Conservation (phyloP, 1,140 invertebrate species). For the Leptinotarsa texana region DNA sequence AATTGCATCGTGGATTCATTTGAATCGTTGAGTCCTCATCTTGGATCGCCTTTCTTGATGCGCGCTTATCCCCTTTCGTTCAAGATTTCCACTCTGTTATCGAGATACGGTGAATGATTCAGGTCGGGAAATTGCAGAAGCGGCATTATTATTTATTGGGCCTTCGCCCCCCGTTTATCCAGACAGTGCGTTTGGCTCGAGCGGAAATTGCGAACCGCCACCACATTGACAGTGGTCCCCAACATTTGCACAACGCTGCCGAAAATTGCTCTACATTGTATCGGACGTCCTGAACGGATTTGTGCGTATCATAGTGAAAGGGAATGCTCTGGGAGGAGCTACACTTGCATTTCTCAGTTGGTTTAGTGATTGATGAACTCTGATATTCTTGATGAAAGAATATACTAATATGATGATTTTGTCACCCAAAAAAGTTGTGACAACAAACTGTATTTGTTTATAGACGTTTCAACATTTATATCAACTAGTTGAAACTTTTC, state of each 20-base stretch:
- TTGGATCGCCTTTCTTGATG: background rate
- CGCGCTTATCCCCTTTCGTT: background rate
- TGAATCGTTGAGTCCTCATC: background rate
- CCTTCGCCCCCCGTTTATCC: constrained; percentile 20
- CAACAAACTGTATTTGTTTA: no score
- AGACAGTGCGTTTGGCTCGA: constrained; percentile 20
- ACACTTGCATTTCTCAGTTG: no score
- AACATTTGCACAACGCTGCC: background rate
- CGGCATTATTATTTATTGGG: constrained; percentile 30
- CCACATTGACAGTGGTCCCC: constrained; percentile 4
- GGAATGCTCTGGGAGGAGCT: background rate
- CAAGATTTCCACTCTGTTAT: constrained; percentile 6
- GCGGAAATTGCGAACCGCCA: constrained; percentile 28
- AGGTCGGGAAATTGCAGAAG: constrained; percentile 30
- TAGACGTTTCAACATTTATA: no score
- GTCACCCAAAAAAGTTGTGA: no score
- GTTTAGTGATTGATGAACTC: no score
- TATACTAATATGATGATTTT: no score
- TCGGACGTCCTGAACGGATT: background rate
- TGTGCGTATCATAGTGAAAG: background rate
- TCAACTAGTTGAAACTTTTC: no score
- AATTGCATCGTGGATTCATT: no score
- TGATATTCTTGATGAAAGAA: no score
- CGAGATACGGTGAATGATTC: constrained; percentile 26
- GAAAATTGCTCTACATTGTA: background rate